Conservation (phyloP, 2,888 invertebrate genomes). For the Eugnorisma glareosa region DNA sequence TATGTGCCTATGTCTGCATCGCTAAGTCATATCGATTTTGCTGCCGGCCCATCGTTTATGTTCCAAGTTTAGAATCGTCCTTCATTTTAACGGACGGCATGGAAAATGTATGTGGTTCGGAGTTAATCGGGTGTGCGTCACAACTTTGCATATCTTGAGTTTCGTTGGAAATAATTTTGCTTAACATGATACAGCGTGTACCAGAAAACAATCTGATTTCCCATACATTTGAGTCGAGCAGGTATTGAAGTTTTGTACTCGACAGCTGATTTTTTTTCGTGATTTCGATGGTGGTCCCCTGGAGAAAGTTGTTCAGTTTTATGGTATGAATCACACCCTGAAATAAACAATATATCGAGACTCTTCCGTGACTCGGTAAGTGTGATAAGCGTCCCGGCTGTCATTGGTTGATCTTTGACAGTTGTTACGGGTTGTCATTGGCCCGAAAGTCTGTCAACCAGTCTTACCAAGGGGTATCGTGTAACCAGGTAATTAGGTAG, state of each 20-base stretch:
- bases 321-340: too few relatives aligned
- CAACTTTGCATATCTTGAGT: constrained; percentile 27
- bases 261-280: too few relatives aligned
- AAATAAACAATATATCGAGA: neutral
- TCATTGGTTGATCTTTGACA: neutral
- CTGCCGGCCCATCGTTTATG: constrained; percentile 55
- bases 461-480: neutral
- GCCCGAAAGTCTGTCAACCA: too few relatives aligned
- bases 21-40: constrained; percentile 70
- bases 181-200: too few relatives aligned
- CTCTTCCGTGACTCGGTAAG: neutral
- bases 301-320: too few relatives aligned
- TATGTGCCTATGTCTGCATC: constrained; percentile 55
- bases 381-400: neutral
- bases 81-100: constrained; percentile 62
- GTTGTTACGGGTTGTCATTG: neutral
- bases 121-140: constrained; percentile 35
- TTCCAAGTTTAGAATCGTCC: constrained; percentile 71
- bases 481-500: neutral
- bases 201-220: too few relatives aligned
- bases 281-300: too few relatives aligned
- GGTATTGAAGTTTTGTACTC: too few relatives aligned
- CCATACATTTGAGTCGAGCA: too few relatives aligned
- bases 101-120: constrained; percentile 39
- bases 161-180: constrained; percentile 24